These are phyloP conservation scores for Allochrocebus solatus DNA, from an alignment of 2,797 vertebrate species.

Conservation along the genomic window DNA sequence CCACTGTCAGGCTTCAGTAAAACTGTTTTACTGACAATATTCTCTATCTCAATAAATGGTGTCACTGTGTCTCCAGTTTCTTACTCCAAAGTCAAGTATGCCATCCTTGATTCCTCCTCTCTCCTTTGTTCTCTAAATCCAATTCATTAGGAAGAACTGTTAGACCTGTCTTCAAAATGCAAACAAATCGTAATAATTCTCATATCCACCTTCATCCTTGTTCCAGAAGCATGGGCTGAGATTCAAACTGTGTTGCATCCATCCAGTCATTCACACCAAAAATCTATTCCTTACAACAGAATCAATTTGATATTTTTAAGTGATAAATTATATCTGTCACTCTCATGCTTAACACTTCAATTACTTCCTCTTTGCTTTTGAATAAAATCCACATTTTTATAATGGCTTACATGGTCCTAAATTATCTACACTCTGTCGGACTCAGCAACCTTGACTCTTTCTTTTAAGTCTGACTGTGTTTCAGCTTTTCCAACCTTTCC, in stretches of 20 bases:
- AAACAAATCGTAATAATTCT: not conserved
- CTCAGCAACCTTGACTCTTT: not conserved
- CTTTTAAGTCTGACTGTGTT: not conserved
- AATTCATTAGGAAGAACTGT: not conserved
- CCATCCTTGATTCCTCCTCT: not conserved
- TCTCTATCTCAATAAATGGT: not conserved
- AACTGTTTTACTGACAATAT: not conserved
- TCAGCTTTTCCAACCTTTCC: not conserved
- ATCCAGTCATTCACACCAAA: not conserved
- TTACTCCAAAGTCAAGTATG: not conserved
- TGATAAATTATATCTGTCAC: not conserved
- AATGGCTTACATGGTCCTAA: not conserved
- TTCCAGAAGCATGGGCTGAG: not conserved
- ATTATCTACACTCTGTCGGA: not conserved
- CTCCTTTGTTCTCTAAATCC: not conserved
- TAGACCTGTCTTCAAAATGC: not conserved
- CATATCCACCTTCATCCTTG: not conserved
- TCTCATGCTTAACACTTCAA: constrained; percentile 22
- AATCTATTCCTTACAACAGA: not conserved
- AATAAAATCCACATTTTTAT: constrained; percentile 43
- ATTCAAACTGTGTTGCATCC: not conserved
- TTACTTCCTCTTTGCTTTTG: not conserved
- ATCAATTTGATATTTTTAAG: not conserved
- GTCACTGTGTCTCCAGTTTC: not conserved
- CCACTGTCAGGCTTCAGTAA: not conserved